Conservation (phyloP, 2,888 invertebrate genomes). For the Yponomeuta cagnagella region DNA sequence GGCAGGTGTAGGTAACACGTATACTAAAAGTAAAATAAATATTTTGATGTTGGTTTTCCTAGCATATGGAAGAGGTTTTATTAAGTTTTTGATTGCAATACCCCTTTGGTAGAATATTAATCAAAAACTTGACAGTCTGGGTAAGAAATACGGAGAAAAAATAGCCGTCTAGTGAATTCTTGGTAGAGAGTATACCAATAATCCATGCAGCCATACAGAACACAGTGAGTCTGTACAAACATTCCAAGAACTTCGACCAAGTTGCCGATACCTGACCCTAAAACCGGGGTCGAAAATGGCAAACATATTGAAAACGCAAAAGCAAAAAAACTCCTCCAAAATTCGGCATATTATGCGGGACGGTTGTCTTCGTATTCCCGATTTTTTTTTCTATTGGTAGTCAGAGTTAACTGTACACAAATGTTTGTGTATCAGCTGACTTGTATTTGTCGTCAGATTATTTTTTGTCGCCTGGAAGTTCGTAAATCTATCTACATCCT, state of each 20-base stretch:
- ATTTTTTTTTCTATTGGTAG: not conserved
- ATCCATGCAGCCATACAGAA: not conserved
- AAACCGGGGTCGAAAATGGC: slow-evolving; percentile 19
- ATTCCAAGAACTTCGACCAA: not conserved
- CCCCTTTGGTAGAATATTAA: not conserved
- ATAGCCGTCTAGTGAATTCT: too few relatives aligned
- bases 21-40: slow-evolving; percentile 52
- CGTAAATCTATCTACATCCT: slow-evolving; percentile 42
- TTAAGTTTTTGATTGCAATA: not conserved
- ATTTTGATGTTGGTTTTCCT: not conserved
- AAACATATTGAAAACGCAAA: slow-evolving; percentile 32
- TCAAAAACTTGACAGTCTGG: too few relatives aligned
- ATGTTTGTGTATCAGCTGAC: slow-evolving; percentile 17
- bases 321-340: slow-evolving; percentile 32
- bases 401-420: not conserved
- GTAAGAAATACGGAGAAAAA: too few relatives aligned
- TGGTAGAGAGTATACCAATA: not conserved
- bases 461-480: slow-evolving; percentile 13
- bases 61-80: not conserved
- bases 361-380: slow-evolving; percentile 35
- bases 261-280: slow-evolving; percentile 23
- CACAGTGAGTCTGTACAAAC: not conserved
- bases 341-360: slow-evolving; percentile 30
- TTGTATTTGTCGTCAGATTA: slow-evolving; percentile 8
- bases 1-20: slow-evolving; percentile 61